Evolutionary conservation across 1,140 invertebrate genomes (phyloP).

Genomic region (Pogonomyrmex barbatus): DNA sequence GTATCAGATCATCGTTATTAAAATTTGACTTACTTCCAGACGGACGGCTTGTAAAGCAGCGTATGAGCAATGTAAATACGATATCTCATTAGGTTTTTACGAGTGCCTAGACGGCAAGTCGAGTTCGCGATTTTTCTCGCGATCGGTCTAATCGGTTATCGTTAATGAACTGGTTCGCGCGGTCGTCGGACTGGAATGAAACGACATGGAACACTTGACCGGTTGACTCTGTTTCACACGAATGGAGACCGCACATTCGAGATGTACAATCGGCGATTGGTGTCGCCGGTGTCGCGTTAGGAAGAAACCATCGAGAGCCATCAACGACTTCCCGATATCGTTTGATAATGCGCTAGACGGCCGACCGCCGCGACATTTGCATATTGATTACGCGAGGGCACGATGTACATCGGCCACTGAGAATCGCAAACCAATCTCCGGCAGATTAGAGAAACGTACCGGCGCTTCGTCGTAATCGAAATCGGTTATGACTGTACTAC

Average conservation of each 20-base stretch:
- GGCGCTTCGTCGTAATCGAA: slow-evolving; percentile 36
- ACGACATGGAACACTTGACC: slow-evolving; percentile 46
- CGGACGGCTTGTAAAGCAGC: neutral
- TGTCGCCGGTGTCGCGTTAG: slow-evolving; percentile 12
- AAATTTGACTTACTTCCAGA: slow-evolving; percentile 20
- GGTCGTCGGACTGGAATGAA: slow-evolving; percentile 12
- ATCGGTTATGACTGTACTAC: slow-evolving; percentile 34
- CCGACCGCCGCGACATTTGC: neutral
- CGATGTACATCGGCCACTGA: neutral
- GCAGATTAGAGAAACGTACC: neutral
- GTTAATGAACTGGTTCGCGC: slow-evolving; percentile 44
- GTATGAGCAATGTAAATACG: neutral
- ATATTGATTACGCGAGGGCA: slow-evolving; percentile 13
- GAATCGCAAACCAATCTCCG: slow-evolving; percentile 11
- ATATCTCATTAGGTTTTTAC: slow-evolving; percentile 3
- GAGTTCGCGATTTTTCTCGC: slow-evolving; percentile 16
- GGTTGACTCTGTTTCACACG: slow-evolving; percentile 22
- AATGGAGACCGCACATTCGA: neutral
- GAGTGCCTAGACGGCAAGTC: neutral
- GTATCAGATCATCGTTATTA: slow-evolving; percentile 19
- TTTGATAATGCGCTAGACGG: slow-evolving; percentile 22
- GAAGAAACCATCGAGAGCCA: too few relatives aligned
- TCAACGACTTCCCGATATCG: slow-evolving; percentile 34
- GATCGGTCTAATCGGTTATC: slow-evolving; percentile 16
- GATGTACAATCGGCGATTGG: neutral